Conservation (phyloP, 2,797 vertebrate species). For the Cheirogaleus major region DNA sequence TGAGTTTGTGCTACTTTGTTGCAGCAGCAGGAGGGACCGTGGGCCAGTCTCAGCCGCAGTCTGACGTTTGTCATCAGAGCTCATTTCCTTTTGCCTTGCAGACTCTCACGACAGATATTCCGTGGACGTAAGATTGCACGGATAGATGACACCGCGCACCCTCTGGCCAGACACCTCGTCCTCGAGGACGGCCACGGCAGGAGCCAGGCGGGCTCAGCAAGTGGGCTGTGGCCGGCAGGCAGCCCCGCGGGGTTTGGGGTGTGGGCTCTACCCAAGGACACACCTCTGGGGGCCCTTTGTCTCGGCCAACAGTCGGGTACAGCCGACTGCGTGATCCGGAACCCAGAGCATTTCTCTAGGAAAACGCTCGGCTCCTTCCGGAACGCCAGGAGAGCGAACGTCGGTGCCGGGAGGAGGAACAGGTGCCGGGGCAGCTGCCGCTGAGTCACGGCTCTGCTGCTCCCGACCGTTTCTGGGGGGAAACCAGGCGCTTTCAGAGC, state of each 20-base stretch:
- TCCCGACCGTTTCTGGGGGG: constrained; percentile 80
- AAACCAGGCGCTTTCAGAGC: constrained; percentile 75
- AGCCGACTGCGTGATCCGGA: constrained; percentile 36
- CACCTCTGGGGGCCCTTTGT: neutral
- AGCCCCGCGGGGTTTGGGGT: neutral
- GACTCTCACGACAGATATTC: neutral
- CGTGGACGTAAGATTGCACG: too few species aligned
- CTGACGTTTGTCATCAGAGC: neutral
- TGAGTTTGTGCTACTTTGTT: neutral
- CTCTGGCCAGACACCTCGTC: neutral
- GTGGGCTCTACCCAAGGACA: neutral
- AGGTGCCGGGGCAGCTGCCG: constrained; percentile 87
- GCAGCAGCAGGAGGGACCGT: neutral
- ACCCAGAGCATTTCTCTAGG: constrained; percentile 25
- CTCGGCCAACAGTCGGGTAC: constrained; percentile 43
- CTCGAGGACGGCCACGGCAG: rapidly evolving
- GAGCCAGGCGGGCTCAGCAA: too few species aligned
- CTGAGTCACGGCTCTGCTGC: constrained; percentile 76
- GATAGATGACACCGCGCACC: neutral
- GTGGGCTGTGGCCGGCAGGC: neutral
- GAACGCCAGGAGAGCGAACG: constrained; percentile 73
- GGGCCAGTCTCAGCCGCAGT: neutral
- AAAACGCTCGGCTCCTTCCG: constrained; percentile 76
- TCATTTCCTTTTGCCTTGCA: neutral
- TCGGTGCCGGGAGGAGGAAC: constrained; percentile 77